These are phyloP conservation scores for Poecile montanus DNA, from an alignment of 2,797 vertebrate genomes.

Conservation along the genomic window DNA sequence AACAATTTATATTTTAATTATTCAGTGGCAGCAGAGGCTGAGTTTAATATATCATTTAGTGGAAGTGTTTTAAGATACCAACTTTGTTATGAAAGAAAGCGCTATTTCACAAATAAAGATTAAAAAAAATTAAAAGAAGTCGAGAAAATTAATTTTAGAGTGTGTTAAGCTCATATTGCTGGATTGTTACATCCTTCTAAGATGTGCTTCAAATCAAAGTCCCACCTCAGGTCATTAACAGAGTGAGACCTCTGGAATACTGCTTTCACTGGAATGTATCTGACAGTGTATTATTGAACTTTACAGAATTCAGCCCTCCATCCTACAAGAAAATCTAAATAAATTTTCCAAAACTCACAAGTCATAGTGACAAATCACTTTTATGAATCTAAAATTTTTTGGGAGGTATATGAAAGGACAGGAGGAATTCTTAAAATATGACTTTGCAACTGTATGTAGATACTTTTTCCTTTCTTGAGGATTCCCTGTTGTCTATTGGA, in stretches of 20 bases:
- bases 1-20: background rate
- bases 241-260: background rate
- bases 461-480: background rate
- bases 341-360: background rate
- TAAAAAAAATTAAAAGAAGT: background rate
- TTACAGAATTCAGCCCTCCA: background rate
- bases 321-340: background rate
- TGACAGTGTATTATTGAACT: background rate
- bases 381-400: background rate
- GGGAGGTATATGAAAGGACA: background rate
- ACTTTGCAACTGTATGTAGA: background rate
- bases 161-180: background rate
- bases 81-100: background rate
- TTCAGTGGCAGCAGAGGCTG: background rate
- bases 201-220: background rate
- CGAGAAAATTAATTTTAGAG: background rate
- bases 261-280: background rate
- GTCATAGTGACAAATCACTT: background rate
- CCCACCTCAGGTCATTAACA: background rate
- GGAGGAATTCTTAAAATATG: background rate
- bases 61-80: background rate
- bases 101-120: background rate
- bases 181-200: background rate
- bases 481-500: background rate
- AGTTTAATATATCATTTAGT: background rate